A percentile compares a stretch with the other conserved stretches of the same genome.
Conservation (phyloP, 2,113 vertebrate species). For the Lichenostomus cassidix region DNA sequence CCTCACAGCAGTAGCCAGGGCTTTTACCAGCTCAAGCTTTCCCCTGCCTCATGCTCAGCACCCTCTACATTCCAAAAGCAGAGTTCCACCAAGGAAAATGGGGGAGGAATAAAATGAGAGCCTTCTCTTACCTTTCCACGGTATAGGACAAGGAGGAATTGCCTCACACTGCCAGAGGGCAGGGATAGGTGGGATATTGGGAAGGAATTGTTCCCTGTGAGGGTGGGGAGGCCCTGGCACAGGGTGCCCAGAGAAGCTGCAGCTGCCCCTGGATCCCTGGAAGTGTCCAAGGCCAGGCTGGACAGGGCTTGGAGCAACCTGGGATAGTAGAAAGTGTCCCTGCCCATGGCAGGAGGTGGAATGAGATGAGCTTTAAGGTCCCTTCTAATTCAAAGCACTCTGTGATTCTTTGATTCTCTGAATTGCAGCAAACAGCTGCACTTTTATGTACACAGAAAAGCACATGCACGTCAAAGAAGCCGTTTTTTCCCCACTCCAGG, state of each 20-base stretch:
- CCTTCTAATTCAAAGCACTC: neutral
- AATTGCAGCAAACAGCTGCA: slow-evolving; percentile 7
- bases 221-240: neutral
- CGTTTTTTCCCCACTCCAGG: neutral
- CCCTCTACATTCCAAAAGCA: neutral
- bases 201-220: neutral
- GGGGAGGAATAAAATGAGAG: neutral
- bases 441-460: neutral
- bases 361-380: neutral
- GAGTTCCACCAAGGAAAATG: neutral
- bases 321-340: neutral
- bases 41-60: neutral
- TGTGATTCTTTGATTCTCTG: neutral
- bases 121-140: neutral
- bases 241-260: neutral
- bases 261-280: neutral
- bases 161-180: neutral
- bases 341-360: neutral
- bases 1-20: neutral
- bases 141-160: neutral
- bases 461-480: neutral
- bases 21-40: neutral
- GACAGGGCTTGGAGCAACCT: neutral
- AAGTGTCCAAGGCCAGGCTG: rapidly evolving
- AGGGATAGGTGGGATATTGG: rapidly evolving